Base-by-base conservation (phyloP, 2,888 invertebrate species). In the Microplitis deprimator region DNA sequence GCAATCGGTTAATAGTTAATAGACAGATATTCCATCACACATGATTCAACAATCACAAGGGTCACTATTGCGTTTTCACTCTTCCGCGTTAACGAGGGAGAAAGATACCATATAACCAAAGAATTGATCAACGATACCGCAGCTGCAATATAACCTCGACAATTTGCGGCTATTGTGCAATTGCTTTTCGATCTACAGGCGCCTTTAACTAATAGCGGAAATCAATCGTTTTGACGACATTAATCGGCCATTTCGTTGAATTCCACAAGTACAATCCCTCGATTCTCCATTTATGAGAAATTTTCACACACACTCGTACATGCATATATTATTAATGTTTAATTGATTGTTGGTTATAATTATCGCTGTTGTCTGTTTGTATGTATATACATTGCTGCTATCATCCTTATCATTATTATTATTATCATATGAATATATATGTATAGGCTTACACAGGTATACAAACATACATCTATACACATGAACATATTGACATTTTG, bases 191-290 rank as follows among this genome's bases (percentile, higher is more conserved):
- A 73, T 62, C 39, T 73, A 59, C 59, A 74, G 67, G 61, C 74
- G 61, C 77, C 70, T 74, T 68, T 74, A 75, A 74, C 77, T 77
- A 75, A 77, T 75, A 75, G 70, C 74, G 67, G 74, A 75, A 77
- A 77, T 77, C 77, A 77, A 74, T 77, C 74, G 77, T 77, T 77
- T 75, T 74, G 71, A 77, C 65, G 77, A 77, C 74, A 68, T 77
- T 77, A 77, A 77, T 74, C 74, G 74, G 41, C 74, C 59, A 75
- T 77, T 71, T 65, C 50, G 50, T 29, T 10, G 16, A 77, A 77
- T 71, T 60, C 74, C 71, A 75, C 69, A 67, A 77, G 69, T 41
- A 68, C 74, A 77, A 71, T 77, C 60, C 68, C 41, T 67, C 50
- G 67, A 73, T 59, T 41, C 62, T n/a, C 17, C 39, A 41, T 73